Base-by-base conservation (phyloP, 1,140 invertebrate species). In the Euwallacea fornicatus region DNA sequence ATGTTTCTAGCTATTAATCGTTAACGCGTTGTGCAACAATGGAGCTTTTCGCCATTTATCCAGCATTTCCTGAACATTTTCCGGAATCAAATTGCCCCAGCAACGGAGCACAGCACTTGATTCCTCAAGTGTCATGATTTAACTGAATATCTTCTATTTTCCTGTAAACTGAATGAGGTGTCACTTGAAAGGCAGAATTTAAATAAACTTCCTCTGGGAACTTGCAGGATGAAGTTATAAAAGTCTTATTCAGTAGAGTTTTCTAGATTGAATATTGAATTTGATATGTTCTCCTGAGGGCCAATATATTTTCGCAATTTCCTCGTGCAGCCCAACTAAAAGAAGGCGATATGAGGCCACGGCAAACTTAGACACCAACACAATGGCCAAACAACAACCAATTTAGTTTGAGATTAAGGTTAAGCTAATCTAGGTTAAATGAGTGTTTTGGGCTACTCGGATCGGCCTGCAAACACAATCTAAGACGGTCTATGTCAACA, bases 101-200 rank as follows among this genome's bases (percentile, higher is more conserved):
- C 21, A 33, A 33, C 21, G 4, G 46, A 50, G 13, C 46, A 50
- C 46, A 13, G 46, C 46, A 10, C 46, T 50, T 50, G 46, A 50
- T 50, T 50, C 46, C 13, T 50, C 9, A 21, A 58, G 55, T 58
- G 55, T 58, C 55, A 58, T 13, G 55, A 58, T 58, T 58, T 58
- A 58, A 58, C n/a, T 58, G 55, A 58, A 58, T 58, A 58, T 58
- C 55, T 58, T 33, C 16, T 58, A 58, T 58, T 33, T 58, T 58
- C 10, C 13, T 58, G 55, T 58, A 16, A 41, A 58, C 55, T 58
- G 55, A 41, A 41, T 16, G 55, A 58, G 55, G 21, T 58, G 55
- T 58, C 55, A 58, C 55, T 58, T 58, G n/a, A 58, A 58, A 58
- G 13, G 16, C n/a, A 58, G 55, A 58, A 21, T n/a, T 58, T 58